Evolutionary conservation across 1,140 invertebrate species (phyloP).

Genomic region (Odontomachus brunneus): DNA sequence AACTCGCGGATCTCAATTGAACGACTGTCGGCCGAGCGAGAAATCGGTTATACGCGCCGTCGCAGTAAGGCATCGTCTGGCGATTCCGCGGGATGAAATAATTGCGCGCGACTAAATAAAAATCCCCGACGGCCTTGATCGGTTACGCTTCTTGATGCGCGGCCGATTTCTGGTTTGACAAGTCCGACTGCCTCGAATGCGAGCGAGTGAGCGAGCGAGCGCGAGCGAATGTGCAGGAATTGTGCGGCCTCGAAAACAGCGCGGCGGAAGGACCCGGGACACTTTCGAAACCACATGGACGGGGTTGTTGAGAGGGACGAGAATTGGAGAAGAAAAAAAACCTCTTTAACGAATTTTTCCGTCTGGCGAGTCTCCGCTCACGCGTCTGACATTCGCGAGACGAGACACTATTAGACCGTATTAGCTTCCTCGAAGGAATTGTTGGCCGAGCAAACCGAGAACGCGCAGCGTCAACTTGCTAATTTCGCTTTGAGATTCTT

Average conservation of each 20-base stretch:
- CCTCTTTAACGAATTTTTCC: too few species aligned
- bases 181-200: slow-evolving; percentile 6
- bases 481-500: too few species aligned
- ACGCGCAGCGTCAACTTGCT: too few species aligned
- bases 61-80: too few species aligned
- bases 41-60: background rate
- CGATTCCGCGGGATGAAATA: slow-evolving; percentile 13
- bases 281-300: background rate
- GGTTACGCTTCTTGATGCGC: slow-evolving; percentile 35
- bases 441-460: too few species aligned
- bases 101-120: slow-evolving; percentile 43
- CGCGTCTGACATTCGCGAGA: too few species aligned
- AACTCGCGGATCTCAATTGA: slow-evolving; percentile 1
- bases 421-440: too few species aligned
- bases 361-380: too few species aligned
- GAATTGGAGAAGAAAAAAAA: background rate
- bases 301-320: background rate
- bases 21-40: background rate
- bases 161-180: slow-evolving; percentile 56
- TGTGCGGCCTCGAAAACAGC: slow-evolving; percentile 17
- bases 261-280: background rate
- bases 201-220: background rate
- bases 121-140: slow-evolving; percentile 36
- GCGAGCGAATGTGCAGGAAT: background rate
- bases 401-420: too few species aligned